Evolutionary conservation across 2,888 invertebrate genomes (phyloP).

Genomic region (Serrognathus titanus): DNA sequence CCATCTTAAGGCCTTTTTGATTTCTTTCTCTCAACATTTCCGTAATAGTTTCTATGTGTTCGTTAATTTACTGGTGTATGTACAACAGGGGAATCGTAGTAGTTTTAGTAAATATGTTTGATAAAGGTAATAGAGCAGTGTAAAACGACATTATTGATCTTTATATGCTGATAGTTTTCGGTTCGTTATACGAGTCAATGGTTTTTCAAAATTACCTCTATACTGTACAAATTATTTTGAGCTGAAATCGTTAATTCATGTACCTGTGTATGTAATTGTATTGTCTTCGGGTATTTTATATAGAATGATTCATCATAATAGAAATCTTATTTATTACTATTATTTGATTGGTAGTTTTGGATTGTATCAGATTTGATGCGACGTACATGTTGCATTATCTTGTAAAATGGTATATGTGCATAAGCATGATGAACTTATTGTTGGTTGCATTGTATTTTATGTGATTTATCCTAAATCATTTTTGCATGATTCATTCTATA

Average conservation of each 20-base stretch:
- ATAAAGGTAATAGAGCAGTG: neutral
- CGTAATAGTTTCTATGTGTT: neutral
- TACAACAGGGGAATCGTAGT: neutral
- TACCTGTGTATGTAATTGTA: slow-evolving; percentile 22
- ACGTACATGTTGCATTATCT: too few relatives aligned
- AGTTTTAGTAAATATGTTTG: neutral
- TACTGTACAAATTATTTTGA: slow-evolving; percentile 10
- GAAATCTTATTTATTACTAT: neutral
- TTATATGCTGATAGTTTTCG: neutral
- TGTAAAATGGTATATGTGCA: neutral
- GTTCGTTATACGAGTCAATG: neutral
- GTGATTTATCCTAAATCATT: slow-evolving; percentile 4
- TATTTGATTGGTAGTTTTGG: neutral
- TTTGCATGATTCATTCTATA: neutral
- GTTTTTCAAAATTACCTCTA: slow-evolving; percentile 4
- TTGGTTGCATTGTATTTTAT: neutral
- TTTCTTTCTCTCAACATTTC: too few relatives aligned
- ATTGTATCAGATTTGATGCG: too few relatives aligned
- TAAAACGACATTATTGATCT: neutral
- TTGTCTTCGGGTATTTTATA: slow-evolving; percentile 19
- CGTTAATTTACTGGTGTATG: neutral
- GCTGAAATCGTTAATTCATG: slow-evolving; percentile 18
- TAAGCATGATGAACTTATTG: neutral
- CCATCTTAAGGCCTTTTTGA: neutral
- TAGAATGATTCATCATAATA: neutral